Percentiles rank a stretch among this genome's conserved stretches.
These are phyloP conservation scores for Seira ritae DNA, from an alignment of 2,888 invertebrate species.

Conservation along the genomic window DNA sequence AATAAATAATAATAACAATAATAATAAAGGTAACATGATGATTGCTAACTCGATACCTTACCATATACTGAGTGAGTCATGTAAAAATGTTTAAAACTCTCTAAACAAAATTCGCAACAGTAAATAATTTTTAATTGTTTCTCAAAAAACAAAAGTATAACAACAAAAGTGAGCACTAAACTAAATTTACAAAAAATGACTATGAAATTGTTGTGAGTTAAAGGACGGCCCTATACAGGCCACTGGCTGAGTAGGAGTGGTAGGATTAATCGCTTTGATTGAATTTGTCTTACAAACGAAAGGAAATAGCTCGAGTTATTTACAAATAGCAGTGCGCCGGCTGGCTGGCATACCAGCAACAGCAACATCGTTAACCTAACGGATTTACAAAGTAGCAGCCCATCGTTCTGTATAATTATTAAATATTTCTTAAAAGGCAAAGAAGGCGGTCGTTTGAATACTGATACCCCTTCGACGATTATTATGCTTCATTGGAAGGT, in stretches of 20 bases:
- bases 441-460: conserved; percentile 49
- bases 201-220: conserved; percentile 54
- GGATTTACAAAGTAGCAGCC: conserved; percentile 35
- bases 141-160: neutral
- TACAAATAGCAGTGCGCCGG: neutral
- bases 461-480: conserved; percentile 47
- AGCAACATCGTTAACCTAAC: neutral
- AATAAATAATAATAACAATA: too few relatives aligned
- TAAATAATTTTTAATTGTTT: neutral
- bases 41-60: neutral
- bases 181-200: conserved; percentile 49
- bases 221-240: conserved; percentile 27
- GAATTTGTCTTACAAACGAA: neutral
- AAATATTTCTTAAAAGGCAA: conserved; percentile 41
- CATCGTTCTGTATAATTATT: neutral
- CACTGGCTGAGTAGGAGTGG: conserved; percentile 56
- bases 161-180: conserved; percentile 35
- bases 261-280: neutral
- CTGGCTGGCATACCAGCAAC: conserved; percentile 4
- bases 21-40: neutral
- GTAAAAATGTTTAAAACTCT: conserved; percentile 5
- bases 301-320: neutral
- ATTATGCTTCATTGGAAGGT: conserved; percentile 45
- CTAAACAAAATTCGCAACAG: neutral
- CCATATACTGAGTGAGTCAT: neutral